These are phyloP conservation scores for Scelioninae gen. 1 DNA, from an alignment of 2,888 invertebrate species.

Conservation along the genomic window DNA sequence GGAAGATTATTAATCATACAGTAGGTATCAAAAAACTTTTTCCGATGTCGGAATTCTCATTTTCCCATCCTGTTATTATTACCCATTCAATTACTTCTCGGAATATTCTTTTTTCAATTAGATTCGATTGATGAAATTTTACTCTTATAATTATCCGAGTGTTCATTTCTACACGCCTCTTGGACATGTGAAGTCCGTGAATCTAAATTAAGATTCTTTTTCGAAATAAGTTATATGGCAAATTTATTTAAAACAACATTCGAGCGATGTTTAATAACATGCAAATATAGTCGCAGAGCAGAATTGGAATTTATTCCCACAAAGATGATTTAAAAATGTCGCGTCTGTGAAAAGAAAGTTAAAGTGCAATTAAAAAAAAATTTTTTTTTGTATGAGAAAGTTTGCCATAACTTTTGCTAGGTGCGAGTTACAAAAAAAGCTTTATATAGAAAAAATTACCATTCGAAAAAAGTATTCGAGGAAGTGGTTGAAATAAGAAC, in stretches of 20 bases:
- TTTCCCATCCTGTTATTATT: not conserved
- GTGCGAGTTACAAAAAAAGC: not conserved
- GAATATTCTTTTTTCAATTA: conserved; percentile 14
- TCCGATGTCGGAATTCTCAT: not conserved
- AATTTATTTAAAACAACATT: not conserved
- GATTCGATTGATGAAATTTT: conserved; percentile 8
- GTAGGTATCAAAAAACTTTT: not conserved
- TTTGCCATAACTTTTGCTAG: conserved; percentile 22
- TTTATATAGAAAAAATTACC: conserved; percentile 7
- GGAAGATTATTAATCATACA: not conserved
- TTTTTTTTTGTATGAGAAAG: conserved; percentile 21
- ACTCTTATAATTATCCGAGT: conserved; percentile 1
- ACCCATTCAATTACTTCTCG: conserved; percentile 1
- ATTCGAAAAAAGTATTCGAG: not conserved
- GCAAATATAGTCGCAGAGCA: too few relatives aligned
- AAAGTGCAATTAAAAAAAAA: conserved; percentile 17
- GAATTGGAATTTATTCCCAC: not conserved
- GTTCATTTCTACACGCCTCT: not conserved
- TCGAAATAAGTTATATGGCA: not conserved
- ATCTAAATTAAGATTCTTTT: not conserved
- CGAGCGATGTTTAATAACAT: not conserved
- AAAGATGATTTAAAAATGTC: conserved; percentile 5
- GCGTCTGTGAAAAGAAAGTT: not conserved
- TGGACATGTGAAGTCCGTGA: not conserved
- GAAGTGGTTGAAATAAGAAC: not conserved